Percentiles rank a stretch among this genome's conserved stretches.
Conservation (phyloP, 2,797 vertebrate genomes). For the Melanotaenia nigrans region DNA sequence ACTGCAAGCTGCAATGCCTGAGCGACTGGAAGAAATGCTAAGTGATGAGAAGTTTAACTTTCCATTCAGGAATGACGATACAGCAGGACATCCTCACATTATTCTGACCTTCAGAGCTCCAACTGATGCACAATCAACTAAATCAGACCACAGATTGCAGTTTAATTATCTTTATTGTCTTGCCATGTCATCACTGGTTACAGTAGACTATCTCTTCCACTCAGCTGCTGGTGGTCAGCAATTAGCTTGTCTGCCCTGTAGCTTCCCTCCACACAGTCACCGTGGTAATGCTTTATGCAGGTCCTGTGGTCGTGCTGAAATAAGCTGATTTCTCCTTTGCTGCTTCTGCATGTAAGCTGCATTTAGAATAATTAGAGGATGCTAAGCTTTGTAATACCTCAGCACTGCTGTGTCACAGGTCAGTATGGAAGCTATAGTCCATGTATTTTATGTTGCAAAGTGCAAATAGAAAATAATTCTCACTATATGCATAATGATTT, state of each 20-base stretch:
- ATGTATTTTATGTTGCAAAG: constrained; percentile 32
- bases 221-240: constrained; percentile 63
- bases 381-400: constrained; percentile 80
- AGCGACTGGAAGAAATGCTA: neutral
- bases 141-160: constrained; percentile 53
- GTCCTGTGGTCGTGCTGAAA: constrained; percentile 66
- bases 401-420: constrained; percentile 65
- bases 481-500: neutral
- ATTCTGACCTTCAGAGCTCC: constrained; percentile 13
- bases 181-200: constrained; percentile 42
- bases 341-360: constrained; percentile 78
- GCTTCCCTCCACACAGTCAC: constrained; percentile 35
- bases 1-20: neutral
- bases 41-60: constrained; percentile 5
- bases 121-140: constrained; percentile 29
- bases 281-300: constrained; percentile 64
- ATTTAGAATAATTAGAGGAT: constrained; percentile 85
- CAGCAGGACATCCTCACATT: neutral
- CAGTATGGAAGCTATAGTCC: constrained; percentile 59
- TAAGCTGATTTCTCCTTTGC: constrained; percentile 81
- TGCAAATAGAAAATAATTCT: constrained; percentile 19
- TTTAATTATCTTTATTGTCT: constrained; percentile 73
- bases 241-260: constrained; percentile 65
- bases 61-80: neutral
- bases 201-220: constrained; percentile 36